A percentile compares a stretch with the other conserved stretches of the same genome.
Conservation (phyloP, 1,140 invertebrate species). For the Nixonia krombeini region DNA sequence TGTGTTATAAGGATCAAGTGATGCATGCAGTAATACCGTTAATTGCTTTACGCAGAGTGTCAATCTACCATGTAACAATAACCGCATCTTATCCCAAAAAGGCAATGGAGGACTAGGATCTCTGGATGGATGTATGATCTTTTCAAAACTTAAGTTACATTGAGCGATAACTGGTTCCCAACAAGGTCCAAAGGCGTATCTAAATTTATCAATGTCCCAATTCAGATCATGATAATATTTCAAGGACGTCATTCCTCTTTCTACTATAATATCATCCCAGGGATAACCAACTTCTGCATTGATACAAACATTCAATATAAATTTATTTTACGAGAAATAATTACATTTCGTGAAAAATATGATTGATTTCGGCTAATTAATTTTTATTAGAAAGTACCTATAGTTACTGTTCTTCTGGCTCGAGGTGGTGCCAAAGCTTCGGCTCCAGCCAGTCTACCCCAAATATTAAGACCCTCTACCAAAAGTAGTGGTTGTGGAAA, state of each 20-base stretch:
- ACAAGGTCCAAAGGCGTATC: slow-evolving; percentile 96
- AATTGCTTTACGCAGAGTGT: slow-evolving; percentile 89
- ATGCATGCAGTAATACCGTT: slow-evolving; percentile 92
- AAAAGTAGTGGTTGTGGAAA: slow-evolving; percentile 94
- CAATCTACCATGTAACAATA: slow-evolving; percentile 93
- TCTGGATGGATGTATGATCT: slow-evolving; percentile 86
- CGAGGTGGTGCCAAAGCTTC: slow-evolving; percentile 87
- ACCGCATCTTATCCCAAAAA: slow-evolving; percentile 97
- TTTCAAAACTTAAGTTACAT: slow-evolving; percentile 92
- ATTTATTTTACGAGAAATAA: background rate
- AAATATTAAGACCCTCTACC: slow-evolving; percentile 86
- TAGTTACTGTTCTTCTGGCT: slow-evolving; percentile 79
- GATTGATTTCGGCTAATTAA: background rate
- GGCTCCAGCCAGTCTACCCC: slow-evolving; percentile 91
- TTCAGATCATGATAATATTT: slow-evolving; percentile 99
- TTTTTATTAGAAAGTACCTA: slow-evolving; percentile 54
- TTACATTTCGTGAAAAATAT: background rate
- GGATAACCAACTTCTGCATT: slow-evolving; percentile 78
- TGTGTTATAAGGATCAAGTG: slow-evolving; percentile 97
- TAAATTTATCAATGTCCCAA: slow-evolving; percentile 89
- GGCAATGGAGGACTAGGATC: slow-evolving; percentile 95
- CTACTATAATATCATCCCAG: slow-evolving; percentile 80
- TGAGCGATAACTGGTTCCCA: slow-evolving; percentile 99
- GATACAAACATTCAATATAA: background rate
- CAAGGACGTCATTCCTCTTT: slow-evolving; percentile 91